Base-by-base conservation (phyloP, 2,888 invertebrate genomes). In the Coleophora flavipennella region DNA sequence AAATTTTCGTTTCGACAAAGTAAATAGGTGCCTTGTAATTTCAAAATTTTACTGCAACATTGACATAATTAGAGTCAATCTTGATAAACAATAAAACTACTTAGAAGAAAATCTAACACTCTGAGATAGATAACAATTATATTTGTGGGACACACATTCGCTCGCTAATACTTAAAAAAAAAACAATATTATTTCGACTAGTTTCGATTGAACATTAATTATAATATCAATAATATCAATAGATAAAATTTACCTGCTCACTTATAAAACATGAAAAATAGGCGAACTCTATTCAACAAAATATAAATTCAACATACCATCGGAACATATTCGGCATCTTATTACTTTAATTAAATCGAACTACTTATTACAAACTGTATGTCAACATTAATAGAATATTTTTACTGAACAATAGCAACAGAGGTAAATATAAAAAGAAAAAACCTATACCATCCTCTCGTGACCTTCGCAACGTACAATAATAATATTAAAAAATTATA, bases 81-180 rank as follows among this genome's bases (percentile, higher is more conserved):
- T 67, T 49, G 62, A 66, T 66, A 79, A 81, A 79, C 68, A 60
- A 76, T 71, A 73, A 73, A 70, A 63, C 69, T 80, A 81, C 73
- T 55, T 69, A 72, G 68, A 79, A 72, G 67, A 71, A n/a, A 76
- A 70, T 73, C 69, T 77, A 78, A 75, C 70, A 74, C 68, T 72
- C 66, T 67, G 72, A 72, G 67, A 70, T 68, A 62, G 69, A 61
- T 65, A 76, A 77, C 74, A 70, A 71, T 66, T 65, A 65, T 59
- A 45, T 49, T 49, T 59, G 57, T 64, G 69, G 60, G 62, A 67
- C 59, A 60, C 58, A 62, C 57, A 59, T 66, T 61, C 52, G 52
- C 54, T 58, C 49, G 56, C 53, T 60, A 58, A 65, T 56, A 60
- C 56, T 56, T 60, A 25, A 48, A 47, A 56, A 66, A 67, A 67